A percentile compares a stretch with the other conserved stretches of the same genome.
phyloP scores from a whole-genome alignment of 2,113 vertebrate genomes.

The Sinocyclocheilus grahami region DNA sequence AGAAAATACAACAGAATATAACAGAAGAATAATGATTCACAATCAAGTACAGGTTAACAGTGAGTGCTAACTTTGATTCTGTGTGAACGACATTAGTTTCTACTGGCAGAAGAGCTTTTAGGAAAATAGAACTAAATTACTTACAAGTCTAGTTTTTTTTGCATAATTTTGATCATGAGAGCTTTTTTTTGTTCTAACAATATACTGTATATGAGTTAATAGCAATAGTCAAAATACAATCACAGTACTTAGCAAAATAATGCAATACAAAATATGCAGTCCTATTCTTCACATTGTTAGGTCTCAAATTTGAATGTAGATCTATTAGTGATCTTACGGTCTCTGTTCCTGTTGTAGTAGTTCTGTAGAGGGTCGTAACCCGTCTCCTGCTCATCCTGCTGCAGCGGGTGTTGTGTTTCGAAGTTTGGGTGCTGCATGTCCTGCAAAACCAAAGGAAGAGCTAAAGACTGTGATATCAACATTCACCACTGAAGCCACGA shows the following conservation, averaged over 20 bases:
- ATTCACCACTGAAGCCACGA: neutral
- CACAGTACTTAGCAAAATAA: no score
- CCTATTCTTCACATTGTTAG: neutral
- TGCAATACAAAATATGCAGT: neutral
- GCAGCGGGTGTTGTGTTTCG: slow-evolving; percentile 90
- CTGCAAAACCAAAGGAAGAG: slow-evolving; percentile 52
- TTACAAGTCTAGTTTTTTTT: neutral
- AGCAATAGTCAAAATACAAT: no score
- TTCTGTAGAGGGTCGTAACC: slow-evolving; percentile 89
- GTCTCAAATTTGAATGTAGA: neutral
- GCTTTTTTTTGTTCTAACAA: no score
- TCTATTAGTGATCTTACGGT: slow-evolving; percentile 72
- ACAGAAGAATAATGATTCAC: no score
- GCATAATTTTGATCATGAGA: neutral
- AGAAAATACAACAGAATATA: no score
- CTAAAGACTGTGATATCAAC: neutral
- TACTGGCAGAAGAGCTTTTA: neutral
- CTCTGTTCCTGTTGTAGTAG: slow-evolving; percentile 79
- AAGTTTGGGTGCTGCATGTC: slow-evolving; percentile 91
- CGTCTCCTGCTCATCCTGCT: slow-evolving; percentile 93
- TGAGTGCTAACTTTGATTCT: neutral
- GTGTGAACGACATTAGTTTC: neutral
- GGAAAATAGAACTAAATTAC: neutral
- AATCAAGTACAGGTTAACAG: neutral
- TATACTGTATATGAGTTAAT: no score